These are phyloP conservation scores for Apamea crenata DNA, from an alignment of 2,888 invertebrate species.

Conservation along the genomic window DNA sequence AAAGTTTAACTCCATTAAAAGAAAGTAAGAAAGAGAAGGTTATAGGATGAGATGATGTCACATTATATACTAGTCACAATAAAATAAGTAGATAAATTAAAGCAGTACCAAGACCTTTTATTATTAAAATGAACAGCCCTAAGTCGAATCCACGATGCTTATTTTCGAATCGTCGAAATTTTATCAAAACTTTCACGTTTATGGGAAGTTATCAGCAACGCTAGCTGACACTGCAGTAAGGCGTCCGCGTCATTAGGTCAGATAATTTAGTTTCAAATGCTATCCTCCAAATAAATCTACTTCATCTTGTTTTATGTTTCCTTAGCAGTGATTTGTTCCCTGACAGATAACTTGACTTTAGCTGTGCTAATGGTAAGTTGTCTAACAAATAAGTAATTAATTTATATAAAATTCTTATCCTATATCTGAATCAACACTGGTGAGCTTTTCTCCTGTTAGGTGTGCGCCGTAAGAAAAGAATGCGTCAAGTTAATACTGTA, in stretches of 20 bases:
- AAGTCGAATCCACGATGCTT: not conserved
- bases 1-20: not conserved
- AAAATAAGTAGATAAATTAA: not conserved
- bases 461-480: not conserved
- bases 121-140: not conserved
- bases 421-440: not conserved
- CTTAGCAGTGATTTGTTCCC: not conserved
- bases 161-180: not conserved
- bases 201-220: not conserved
- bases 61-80: not conserved
- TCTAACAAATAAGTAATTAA: not conserved
- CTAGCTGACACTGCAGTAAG: not conserved
- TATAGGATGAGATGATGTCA: not conserved
- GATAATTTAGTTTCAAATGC: constrained; percentile 4
- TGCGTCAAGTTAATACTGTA: constrained; percentile 2
- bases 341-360: not conserved
- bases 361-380: not conserved
- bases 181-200: not conserved
- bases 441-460: not conserved
- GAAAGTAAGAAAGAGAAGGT: not conserved
- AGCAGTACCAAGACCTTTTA: not conserved
- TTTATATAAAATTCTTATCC: not conserved
- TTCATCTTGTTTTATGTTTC: constrained; percentile 24
- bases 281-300: constrained; percentile 8
- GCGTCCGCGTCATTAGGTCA: not conserved